These are phyloP conservation scores for Rana temporaria DNA, from an alignment of 2,113 vertebrate species.

Conservation along the genomic window DNA sequence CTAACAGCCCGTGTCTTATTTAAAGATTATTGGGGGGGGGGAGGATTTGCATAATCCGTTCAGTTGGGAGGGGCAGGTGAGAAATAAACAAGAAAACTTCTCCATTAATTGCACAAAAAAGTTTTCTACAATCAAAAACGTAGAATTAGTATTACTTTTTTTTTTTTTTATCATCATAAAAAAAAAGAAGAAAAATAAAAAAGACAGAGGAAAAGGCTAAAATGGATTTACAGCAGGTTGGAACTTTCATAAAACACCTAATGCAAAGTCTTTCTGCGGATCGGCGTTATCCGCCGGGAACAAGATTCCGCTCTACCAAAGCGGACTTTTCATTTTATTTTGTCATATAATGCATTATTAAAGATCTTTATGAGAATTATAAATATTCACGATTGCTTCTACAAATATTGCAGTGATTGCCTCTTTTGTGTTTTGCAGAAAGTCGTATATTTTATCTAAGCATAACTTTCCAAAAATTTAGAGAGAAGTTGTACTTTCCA, in stretches of 20 bases:
- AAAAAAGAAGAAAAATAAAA: not conserved
- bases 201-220: not conserved
- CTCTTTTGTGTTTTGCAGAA: no score
- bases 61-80: not conserved
- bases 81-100: conserved; percentile 46
- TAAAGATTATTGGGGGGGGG: conserved; percentile 34
- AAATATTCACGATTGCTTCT: no score
- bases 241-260: not conserved
- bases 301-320: not conserved
- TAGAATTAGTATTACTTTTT: no score
- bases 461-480: no score
- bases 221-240: conserved; percentile 10
- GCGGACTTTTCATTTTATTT: not conserved
- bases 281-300: not conserved
- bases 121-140: conserved; percentile 34
- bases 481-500: no score
- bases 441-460: no score
- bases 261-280: not conserved
- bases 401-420: no score
- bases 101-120: conserved; percentile 19
- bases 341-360: not conserved
- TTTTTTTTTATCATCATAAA: no score
- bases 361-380: not conserved
- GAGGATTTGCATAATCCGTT: conserved; percentile 46
- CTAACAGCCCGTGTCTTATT: conserved; percentile 40